Conservation (phyloP, 2,797 vertebrate genomes). For the Crypturellus tataupa region DNA sequence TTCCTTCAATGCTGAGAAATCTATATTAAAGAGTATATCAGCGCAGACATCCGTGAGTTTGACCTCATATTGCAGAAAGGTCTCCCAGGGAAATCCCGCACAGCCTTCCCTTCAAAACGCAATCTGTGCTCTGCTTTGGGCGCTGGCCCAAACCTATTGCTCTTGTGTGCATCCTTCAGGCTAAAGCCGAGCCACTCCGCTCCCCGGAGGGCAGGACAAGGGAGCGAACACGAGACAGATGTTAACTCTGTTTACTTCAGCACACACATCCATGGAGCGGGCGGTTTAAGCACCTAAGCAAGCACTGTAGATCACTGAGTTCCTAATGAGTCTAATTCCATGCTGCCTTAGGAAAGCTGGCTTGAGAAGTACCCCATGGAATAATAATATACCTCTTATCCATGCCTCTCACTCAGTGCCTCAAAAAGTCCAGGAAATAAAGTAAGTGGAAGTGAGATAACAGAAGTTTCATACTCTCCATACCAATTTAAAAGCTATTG, state of each 20-base stretch:
- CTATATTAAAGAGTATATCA: neutral
- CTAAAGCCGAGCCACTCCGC: neutral
- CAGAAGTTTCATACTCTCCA: neutral
- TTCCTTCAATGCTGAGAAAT: neutral
- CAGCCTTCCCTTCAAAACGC: neutral
- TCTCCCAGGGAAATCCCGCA: neutral
- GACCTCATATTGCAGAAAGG: neutral
- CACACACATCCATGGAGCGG: neutral
- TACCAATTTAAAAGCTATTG: conserved; percentile 28
- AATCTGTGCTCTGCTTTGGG: neutral
- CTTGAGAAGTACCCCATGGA: neutral
- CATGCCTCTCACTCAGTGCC: neutral
- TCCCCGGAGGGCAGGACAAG: neutral
- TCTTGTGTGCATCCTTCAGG: neutral
- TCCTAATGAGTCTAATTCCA: neutral
- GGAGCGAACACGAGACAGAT: neutral
- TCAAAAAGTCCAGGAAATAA: neutral
- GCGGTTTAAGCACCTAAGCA: neutral
- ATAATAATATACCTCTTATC: neutral
- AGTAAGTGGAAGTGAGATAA: neutral
- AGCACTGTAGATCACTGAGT: neutral
- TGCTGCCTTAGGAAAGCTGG: neutral
- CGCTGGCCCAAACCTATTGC: neutral
- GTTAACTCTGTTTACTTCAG: neutral
- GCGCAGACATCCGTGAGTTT: neutral